Conservation (phyloP, 2,113 vertebrate species). For the Seriola rivoliana region DNA sequence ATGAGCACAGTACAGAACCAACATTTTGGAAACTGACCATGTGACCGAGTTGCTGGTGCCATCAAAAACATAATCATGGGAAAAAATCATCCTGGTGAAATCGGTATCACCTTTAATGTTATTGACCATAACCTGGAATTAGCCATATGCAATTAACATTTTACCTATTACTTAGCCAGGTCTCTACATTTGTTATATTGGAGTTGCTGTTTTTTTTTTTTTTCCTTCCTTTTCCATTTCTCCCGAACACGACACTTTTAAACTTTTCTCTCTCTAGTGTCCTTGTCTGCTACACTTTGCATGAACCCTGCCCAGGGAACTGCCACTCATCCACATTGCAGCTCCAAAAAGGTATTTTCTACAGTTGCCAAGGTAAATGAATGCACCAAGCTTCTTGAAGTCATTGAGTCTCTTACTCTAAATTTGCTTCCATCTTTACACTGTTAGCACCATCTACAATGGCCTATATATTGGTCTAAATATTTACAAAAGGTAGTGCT, state of each 20-base stretch:
- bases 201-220: neutral
- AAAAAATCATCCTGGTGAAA: neutral
- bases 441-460: neutral
- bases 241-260: neutral
- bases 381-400: neutral
- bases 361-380: neutral
- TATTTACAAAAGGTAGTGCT: neutral
- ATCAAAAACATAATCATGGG: too few species aligned
- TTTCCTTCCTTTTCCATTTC: too few species aligned
- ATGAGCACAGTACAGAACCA: too few species aligned
- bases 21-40: neutral
- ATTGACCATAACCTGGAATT: neutral
- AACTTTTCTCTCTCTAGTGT: neutral
- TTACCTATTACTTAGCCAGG: neutral
- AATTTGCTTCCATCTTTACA: neutral
- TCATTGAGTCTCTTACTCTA: neutral
- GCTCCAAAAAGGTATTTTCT: too few species aligned
- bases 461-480: neutral
- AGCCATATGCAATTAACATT: neutral
- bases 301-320: neutral
- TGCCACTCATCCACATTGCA: neutral
- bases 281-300: conserved; percentile 1
- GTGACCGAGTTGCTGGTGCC: neutral
- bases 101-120: neutral
- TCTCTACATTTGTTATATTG: neutral